A percentile compares a stretch with the other conserved stretches of the same genome.
Conservation (phyloP, 2,113 vertebrate species). For the Hystrix brachyura region DNA sequence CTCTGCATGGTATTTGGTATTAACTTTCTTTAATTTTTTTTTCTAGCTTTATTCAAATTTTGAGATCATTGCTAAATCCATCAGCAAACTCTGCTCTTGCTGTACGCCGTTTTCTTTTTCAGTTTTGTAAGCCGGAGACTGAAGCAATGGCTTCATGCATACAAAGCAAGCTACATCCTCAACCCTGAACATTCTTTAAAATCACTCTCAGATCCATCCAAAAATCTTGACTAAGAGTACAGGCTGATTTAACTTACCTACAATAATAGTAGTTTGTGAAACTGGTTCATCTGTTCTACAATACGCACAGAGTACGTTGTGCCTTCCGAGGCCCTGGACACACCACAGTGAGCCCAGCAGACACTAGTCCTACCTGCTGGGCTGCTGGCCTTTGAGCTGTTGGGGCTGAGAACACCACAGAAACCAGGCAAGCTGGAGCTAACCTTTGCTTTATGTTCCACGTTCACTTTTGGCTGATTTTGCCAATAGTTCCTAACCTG, state of each 20-base stretch:
- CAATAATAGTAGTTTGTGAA: background rate
- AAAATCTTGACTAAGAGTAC: slow-evolving; percentile 25
- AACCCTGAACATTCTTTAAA: background rate
- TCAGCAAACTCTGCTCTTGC: background rate
- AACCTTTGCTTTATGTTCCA: background rate
- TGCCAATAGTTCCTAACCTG: background rate
- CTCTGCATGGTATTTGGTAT: background rate
- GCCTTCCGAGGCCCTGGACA: background rate
- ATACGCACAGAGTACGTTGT: background rate
- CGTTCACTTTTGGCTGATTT: slow-evolving; percentile 31
- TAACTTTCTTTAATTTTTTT: background rate
- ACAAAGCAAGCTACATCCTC: background rate
- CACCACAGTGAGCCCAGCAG: background rate
- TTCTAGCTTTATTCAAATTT: background rate
- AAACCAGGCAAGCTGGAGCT: background rate
- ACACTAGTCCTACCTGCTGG: background rate
- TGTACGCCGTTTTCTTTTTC: background rate
- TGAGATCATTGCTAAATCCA: background rate
- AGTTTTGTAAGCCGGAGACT: background rate
- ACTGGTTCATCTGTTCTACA: background rate
- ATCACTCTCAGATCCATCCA: background rate
- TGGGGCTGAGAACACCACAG: background rate
- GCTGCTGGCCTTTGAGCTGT: background rate
- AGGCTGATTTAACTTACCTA: background rate
- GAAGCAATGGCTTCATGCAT: background rate